Evolutionary conservation across 2,113 vertebrate species (phyloP).

Genomic region (Orthochromis indermauri): DNA sequence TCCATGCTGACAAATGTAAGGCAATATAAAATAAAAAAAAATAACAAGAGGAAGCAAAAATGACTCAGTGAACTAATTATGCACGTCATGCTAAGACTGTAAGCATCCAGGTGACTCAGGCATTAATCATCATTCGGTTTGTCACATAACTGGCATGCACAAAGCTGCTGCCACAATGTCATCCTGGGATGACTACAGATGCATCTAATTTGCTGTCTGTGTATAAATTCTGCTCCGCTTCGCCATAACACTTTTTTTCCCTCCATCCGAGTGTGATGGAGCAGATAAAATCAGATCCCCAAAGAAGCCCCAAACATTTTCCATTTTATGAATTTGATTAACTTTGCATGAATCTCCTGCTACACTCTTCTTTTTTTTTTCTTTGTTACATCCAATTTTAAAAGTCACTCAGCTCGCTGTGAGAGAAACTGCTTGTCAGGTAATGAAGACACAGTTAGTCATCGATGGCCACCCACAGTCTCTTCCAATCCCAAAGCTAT

Average conservation of each 20-base stretch:
- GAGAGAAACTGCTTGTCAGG: neutral
- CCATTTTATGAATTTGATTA: constrained; percentile 20
- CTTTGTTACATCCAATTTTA: neutral
- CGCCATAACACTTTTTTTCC: rapidly evolving
- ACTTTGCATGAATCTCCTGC: neutral
- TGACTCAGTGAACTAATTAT: constrained; percentile 32
- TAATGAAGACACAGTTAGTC: constrained; percentile 30
- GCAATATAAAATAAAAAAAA: constrained; percentile 1
- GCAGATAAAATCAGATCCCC: constrained; percentile 10
- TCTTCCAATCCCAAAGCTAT: constrained; percentile 3
- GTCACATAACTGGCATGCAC: constrained; percentile 29
- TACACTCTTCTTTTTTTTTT: neutral
- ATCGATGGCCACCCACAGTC: constrained; percentile 6
- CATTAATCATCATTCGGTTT: constrained; percentile 21
- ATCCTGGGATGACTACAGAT: constrained; percentile 13
- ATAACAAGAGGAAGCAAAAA: constrained; percentile 19
- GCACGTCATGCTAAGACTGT: neutral
- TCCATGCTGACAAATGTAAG: neutral
- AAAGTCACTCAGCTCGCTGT: neutral
- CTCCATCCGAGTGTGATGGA: neutral
- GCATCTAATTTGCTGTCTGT: neutral
- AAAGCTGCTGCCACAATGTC: neutral
- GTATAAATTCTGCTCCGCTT: neutral
- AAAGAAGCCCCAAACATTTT: neutral
- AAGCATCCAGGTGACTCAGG: constrained; percentile 29